Evolutionary conservation across 2,888 invertebrate genomes (phyloP).

Genomic region (Noctuana brunneofusca): DNA sequence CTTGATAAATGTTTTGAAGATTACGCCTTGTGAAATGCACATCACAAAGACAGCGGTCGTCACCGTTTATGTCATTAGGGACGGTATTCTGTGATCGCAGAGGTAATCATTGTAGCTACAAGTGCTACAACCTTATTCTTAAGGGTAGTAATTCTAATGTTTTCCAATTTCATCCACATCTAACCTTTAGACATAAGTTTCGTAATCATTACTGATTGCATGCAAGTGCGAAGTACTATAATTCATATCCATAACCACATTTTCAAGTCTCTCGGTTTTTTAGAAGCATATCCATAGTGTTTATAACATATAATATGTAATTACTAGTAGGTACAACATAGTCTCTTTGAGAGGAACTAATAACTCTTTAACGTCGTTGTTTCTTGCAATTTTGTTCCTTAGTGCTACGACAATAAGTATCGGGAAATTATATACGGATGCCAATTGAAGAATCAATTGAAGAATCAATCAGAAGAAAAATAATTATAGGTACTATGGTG

Average conservation of each 20-base stretch:
- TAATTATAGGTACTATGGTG: background rate
- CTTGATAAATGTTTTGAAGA: slow-evolving; percentile 32
- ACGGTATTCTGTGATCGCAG: slow-evolving; percentile 9
- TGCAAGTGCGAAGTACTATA: background rate
- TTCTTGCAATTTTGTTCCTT: background rate
- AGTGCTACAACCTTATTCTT: background rate
- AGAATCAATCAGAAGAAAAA: slow-evolving; percentile 16
- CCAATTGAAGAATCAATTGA: background rate
- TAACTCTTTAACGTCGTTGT: slow-evolving; percentile 1
- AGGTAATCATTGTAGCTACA: slow-evolving; percentile 3
- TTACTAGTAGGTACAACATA: slow-evolving; percentile 4
- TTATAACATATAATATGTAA: no score
- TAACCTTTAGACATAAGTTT: background rate
- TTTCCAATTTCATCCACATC: background rate
- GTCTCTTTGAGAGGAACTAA: slow-evolving; percentile 1
- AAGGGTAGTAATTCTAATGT: slow-evolving; percentile 10
- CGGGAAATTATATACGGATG: background rate
- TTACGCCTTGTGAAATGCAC: slow-evolving; percentile 23
- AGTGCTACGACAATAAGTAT: background rate
- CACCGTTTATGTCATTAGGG: slow-evolving; percentile 14
- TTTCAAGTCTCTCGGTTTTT: background rate
- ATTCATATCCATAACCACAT: background rate
- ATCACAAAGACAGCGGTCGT: slow-evolving; percentile 8
- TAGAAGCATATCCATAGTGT: background rate
- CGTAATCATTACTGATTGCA: background rate